Evolutionary conservation across 2,113 vertebrate species (phyloP).

Genomic region (Anser brachyrhynchus): DNA sequence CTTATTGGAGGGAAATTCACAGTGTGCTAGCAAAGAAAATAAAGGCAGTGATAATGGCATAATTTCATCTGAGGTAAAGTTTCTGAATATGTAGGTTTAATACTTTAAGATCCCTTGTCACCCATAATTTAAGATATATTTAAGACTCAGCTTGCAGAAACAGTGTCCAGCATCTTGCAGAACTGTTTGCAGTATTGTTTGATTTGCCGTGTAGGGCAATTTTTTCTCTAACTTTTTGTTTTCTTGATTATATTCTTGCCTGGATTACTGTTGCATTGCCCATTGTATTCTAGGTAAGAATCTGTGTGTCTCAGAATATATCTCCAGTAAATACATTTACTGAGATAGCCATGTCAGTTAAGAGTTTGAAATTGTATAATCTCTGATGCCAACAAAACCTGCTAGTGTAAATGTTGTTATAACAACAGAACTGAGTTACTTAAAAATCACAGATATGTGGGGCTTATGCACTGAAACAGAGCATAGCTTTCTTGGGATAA

Average conservation of each 20-base stretch:
- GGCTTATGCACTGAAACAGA: neutral
- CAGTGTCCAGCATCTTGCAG: neutral
- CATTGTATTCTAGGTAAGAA: neutral
- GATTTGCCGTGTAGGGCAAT: neutral
- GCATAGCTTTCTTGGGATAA: neutral
- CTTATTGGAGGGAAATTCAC: conserved; percentile 14
- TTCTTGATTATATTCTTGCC: neutral
- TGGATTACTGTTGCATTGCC: neutral
- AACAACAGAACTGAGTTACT: neutral
- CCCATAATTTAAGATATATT: neutral
- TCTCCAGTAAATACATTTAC: neutral
- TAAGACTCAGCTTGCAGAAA: neutral
- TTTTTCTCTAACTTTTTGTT: neutral
- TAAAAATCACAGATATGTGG: neutral
- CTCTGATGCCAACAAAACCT: neutral
- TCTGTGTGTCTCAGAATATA: neutral
- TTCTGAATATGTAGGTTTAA: neutral
- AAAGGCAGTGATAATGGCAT: neutral
- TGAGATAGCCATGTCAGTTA: neutral
- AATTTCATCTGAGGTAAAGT: neutral
- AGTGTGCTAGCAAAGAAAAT: neutral
- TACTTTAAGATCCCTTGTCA: neutral
- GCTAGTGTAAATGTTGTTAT: neutral
- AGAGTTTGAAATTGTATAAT: neutral
- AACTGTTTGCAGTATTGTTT: neutral